phyloP scores from a whole-genome alignment of 2,888 invertebrate genomes.

The Phasia obesa region DNA sequence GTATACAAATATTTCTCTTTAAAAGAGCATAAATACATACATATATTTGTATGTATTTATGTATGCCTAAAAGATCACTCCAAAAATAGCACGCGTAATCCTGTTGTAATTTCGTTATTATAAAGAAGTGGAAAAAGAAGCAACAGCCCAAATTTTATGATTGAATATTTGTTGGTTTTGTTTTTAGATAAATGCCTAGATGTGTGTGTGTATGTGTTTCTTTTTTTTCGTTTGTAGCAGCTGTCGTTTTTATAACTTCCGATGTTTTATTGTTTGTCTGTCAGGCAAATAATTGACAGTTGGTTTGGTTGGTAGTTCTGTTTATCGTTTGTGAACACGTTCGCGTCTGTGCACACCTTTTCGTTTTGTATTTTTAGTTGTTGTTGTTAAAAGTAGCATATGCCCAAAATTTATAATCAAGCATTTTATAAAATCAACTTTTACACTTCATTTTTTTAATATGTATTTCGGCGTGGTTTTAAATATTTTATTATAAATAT shows the following conservation, averaged over 20 bases:
- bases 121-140: constrained; percentile 2
- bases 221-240: constrained; percentile 52
- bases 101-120: constrained; percentile 40
- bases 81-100: constrained; percentile 68
- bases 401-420: constrained; percentile 20
- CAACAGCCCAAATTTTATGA: neutral
- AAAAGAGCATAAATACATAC: neutral
- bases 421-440: constrained; percentile 2
- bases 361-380: constrained; percentile 21
- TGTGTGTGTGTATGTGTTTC: neutral
- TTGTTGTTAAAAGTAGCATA: constrained; percentile 41
- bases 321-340: constrained; percentile 49
- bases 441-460: neutral
- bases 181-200: constrained; percentile 32
- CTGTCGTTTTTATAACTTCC: constrained; percentile 69
- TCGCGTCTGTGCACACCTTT: constrained; percentile 61
- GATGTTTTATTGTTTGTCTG: constrained; percentile 30
- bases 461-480: neutral
- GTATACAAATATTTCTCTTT: neutral
- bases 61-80: constrained; percentile 31
- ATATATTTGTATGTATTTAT: neutral
- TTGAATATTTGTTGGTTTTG: constrained; percentile 4
- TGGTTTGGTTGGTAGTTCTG: constrained; percentile 37
- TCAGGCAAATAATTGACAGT: constrained; percentile 59
- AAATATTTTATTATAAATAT: neutral